Evolutionary conservation across 2,888 invertebrate genomes (phyloP).

Genomic region (Anorthoa munda): DNA sequence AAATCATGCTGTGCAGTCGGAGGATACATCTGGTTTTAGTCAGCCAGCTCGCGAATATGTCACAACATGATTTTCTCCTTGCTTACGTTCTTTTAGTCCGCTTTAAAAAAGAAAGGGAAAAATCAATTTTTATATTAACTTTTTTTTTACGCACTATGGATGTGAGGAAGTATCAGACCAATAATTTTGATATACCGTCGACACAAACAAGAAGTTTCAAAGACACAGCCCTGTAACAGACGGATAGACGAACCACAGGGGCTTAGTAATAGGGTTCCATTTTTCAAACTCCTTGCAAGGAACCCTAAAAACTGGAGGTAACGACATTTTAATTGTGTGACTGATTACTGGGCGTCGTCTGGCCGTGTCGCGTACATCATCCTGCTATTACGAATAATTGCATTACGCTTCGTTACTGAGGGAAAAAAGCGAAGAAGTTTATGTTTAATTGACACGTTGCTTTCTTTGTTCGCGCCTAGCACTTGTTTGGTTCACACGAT

Average conservation of each 20-base stretch:
- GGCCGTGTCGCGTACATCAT: slow-evolving; percentile 87
- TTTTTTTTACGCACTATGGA: no score
- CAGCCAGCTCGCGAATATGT: no score
- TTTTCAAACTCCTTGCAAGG: background rate
- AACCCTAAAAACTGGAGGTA: slow-evolving; percentile 81
- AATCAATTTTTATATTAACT: no score
- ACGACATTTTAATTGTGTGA: slow-evolving; percentile 90
- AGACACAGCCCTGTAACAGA: no score
- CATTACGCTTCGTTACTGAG: slow-evolving; percentile 90
- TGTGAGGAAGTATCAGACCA: no score
- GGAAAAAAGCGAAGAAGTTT: slow-evolving; percentile 88
- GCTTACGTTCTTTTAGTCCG: no score
- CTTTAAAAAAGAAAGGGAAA: no score
- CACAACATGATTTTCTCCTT: no score
- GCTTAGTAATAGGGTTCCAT: background rate
- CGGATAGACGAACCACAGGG: background rate
- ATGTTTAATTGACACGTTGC: slow-evolving; percentile 88
- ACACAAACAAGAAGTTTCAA: background rate
- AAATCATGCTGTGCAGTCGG: no score
- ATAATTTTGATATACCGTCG: no score
- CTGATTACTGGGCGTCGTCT: slow-evolving; percentile 84
- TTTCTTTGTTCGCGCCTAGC: slow-evolving; percentile 87
- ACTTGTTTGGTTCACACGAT: slow-evolving; percentile 83
- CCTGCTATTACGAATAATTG: slow-evolving; percentile 91
- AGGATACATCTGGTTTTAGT: no score